Evolutionary conservation across 2,113 vertebrate species (phyloP), one percentile per base, ranked within the genome.

Genomic region (Crotalus helleri): DNA sequence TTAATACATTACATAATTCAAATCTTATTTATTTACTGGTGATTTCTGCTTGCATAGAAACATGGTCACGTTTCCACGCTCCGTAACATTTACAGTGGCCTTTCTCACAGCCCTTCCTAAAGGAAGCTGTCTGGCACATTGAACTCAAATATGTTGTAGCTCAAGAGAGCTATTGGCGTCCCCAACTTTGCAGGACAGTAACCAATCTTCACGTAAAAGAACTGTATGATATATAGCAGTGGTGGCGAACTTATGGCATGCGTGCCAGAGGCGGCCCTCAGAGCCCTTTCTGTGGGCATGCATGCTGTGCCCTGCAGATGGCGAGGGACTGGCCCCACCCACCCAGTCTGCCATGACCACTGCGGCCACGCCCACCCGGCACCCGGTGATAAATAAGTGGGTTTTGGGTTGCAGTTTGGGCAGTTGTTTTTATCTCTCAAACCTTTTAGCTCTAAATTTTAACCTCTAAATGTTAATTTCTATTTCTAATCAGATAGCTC

Each of bases 1-100:
- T 0, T 91, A 90, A 95, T 94, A 95, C 85, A 90, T 92, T 94
- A 94, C 91, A 94, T 88, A 96, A 95, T 59, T 94, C 87, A 89
- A 91, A 89, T 91, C 95, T 94, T 96, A 94, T 92, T 69, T 93
- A 59, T 69, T 64, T 55, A 74, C 88, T 39, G 29, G 85, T 44
- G 94, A 88, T 74, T 74, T 92, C 64, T 86, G 53, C 53, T n/a
- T 88, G 90, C 54, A 58, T 51, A 24, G 57, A 55, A 89, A 69
- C 51, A 64, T 29, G 24, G 13, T 53, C 54, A n/a, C 26, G 3
- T 59, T 46, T 33, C 23, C 49, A 81, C 15, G n/a, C 17, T 4
- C 23, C 9, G 19, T 6, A 87, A 23, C 26, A 21, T 26, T 7
- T 91, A 58, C 39, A 74, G 9, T 33, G 39, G 24, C 24, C 26